These are phyloP conservation scores for Plebejus argus DNA, from an alignment of 2,888 invertebrate species.

Conservation along the genomic window DNA sequence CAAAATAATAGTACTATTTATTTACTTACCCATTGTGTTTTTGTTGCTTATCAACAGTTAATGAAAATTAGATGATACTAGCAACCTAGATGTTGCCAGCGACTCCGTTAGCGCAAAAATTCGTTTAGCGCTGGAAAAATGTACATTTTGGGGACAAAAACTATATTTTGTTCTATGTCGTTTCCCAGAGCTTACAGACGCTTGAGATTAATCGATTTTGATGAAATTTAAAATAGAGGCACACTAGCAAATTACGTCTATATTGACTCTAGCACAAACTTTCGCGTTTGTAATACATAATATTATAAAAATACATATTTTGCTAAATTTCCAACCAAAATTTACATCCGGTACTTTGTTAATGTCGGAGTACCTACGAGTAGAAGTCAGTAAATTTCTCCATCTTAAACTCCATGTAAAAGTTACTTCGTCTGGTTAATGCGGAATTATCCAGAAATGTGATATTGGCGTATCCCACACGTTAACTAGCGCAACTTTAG, in stretches of 20 bases:
- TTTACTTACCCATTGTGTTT: no score
- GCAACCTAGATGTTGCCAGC: no score
- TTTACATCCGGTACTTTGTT: no score
- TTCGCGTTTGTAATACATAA: no score
- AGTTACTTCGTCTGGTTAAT: slow-evolving; percentile 14
- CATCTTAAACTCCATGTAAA: background rate
- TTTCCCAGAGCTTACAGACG: background rate
- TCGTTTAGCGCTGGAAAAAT: background rate
- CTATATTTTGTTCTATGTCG: no score
- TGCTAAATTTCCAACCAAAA: no score
- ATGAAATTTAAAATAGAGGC: background rate
- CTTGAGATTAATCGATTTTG: background rate
- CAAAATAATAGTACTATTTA: background rate
- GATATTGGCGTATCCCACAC: slow-evolving; percentile 18
- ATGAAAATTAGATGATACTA: background rate
- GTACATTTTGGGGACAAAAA: background rate
- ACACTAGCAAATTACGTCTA: background rate
- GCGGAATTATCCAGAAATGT: background rate
- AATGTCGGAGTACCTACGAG: no score
- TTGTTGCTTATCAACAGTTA: background rate
- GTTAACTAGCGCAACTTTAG: background rate
- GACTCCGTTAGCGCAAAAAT: no score
- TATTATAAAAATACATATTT: no score
- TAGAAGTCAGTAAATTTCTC: background rate
- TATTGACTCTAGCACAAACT: background rate